Conservation (phyloP, 1,140 invertebrate genomes). For the Scaptomyza pallida region DNA sequence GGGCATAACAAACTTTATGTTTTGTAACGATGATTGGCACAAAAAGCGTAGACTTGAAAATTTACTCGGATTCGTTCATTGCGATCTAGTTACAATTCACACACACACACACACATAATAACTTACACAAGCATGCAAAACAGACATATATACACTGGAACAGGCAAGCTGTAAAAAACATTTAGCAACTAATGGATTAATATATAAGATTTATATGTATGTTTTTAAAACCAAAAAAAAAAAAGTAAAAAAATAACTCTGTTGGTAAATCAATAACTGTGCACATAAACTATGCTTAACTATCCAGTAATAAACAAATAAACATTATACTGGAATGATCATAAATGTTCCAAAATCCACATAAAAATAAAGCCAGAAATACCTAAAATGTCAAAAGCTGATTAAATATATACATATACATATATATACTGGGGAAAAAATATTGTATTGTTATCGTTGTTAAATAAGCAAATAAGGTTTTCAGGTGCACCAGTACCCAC, state of each 20-base stretch:
- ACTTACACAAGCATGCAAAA: not conserved
- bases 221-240: slow-evolving; percentile 19
- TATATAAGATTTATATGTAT: slow-evolving; percentile 53
- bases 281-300: slow-evolving; percentile 26
- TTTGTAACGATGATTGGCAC: slow-evolving; percentile 40
- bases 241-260: not conserved
- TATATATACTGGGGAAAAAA: slow-evolving; percentile 8
- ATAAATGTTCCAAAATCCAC: slow-evolving; percentile 8
- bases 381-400: slow-evolving; percentile 17
- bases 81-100: slow-evolving; percentile 30
- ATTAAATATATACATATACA: slow-evolving; percentile 16
- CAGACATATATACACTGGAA: slow-evolving; percentile 5
- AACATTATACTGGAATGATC: slow-evolving; percentile 5
- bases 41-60: slow-evolving; percentile 18
- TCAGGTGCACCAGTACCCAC: slow-evolving; percentile 6
- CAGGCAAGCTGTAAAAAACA: slow-evolving; percentile 43
- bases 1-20: slow-evolving; percentile 14
- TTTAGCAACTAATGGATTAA: slow-evolving; percentile 25
- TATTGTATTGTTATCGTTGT: not conserved
- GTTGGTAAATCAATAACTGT: slow-evolving; percentile 31
- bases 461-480: not conserved
- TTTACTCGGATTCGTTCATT: slow-evolving; percentile 6
- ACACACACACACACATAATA: slow-evolving; percentile 16
- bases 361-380: slow-evolving; percentile 16
- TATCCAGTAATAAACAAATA: not conserved